Evolutionary conservation across 2,888 invertebrate species (phyloP).

Genomic region (Pristionchus mayeri): DNA sequence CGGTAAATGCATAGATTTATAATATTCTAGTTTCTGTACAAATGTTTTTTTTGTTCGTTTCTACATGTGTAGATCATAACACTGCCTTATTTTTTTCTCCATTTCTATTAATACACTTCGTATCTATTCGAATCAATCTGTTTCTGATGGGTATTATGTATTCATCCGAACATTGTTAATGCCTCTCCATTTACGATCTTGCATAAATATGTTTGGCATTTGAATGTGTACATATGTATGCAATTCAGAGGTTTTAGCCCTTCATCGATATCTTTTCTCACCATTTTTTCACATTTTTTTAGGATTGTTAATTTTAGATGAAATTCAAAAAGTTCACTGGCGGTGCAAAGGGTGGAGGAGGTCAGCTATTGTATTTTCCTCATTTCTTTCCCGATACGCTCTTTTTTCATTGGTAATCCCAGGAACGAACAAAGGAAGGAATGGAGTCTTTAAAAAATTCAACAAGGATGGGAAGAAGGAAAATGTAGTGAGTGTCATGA

Average conservation of each 20-base stretch:
- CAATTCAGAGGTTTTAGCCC: neutral
- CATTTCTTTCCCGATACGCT: no score
- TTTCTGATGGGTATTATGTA: neutral
- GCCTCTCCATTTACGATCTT: neutral
- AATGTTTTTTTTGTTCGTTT: neutral
- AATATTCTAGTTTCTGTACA: neutral
- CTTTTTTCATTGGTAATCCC: no score
- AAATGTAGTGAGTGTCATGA: slow-evolving; percentile 3
- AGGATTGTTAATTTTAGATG: neutral
- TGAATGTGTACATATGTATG: no score
- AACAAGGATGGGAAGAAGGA: slow-evolving; percentile 29
- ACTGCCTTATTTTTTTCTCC: neutral
- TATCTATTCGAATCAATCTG: neutral
- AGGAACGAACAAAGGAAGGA: slow-evolving; percentile 24
- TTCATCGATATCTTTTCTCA: neutral
- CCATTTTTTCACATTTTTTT: neutral
- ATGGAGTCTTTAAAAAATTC: neutral
- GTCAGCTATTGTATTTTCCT: neutral
- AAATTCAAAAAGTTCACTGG: neutral
- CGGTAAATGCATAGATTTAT: neutral
- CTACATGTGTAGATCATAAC: no score
- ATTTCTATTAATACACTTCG: neutral
- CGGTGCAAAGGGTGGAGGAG: neutral
- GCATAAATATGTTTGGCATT: neutral
- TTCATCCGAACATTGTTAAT: neutral